These are phyloP conservation scores for Cercocebus atys DNA, from an alignment of 2,113 vertebrate genomes.

Conservation along the genomic window DNA sequence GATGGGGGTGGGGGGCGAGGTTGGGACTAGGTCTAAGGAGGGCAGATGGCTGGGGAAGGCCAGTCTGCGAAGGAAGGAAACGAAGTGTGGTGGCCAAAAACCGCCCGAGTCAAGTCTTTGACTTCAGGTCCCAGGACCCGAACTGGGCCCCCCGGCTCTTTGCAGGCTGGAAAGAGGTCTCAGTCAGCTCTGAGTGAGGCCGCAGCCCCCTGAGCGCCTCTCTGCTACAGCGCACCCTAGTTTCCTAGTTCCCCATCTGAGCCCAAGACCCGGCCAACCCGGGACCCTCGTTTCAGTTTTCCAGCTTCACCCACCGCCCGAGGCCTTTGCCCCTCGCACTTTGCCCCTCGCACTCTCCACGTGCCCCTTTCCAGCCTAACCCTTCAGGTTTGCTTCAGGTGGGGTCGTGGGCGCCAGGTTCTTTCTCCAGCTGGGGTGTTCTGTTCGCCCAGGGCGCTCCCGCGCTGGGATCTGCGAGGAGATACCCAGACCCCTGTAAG, in stretches of 20 bases:
- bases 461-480: not conserved
- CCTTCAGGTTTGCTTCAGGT: too few relatives aligned
- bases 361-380: not conserved
- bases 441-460: not conserved
- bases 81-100: not conserved
- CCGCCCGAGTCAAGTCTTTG: not conserved
- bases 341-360: not conserved
- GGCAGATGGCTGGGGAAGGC: not conserved
- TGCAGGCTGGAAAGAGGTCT: not conserved
- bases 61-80: not conserved
- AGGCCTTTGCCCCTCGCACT: not conserved
- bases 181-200: not conserved
- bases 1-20: not conserved
- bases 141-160: not conserved
- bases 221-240: not conserved
- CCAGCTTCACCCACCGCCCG: not conserved
- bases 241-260: not conserved
- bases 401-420: not conserved
- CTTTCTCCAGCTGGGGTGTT: not conserved
- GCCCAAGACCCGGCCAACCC: not conserved
- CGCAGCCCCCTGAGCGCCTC: not conserved
- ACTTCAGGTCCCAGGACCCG: not conserved
- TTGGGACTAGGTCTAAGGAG: not conserved
- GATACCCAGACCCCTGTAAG: conserved; percentile 62
- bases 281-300: not conserved